These are phyloP conservation scores for Prunella fulvescens DNA, from an alignment of 2,113 vertebrate genomes.

Conservation along the genomic window DNA sequence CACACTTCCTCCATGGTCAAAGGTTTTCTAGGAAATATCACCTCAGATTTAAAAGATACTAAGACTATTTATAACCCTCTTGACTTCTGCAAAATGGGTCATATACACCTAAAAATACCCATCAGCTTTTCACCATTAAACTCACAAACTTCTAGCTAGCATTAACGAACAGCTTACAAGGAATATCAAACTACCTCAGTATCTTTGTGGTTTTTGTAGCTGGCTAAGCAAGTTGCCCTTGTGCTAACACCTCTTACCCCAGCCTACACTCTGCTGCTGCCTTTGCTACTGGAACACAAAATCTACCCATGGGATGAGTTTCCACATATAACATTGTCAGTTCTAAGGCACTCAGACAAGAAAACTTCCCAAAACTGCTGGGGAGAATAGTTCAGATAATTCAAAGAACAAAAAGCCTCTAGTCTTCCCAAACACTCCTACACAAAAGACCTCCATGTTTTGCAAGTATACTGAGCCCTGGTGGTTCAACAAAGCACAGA, in stretches of 20 bases:
- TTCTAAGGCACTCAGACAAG: background rate
- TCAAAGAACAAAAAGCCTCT: background rate
- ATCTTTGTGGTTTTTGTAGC: background rate
- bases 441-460: background rate
- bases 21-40: background rate
- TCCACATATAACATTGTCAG: background rate
- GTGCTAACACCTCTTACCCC: background rate
- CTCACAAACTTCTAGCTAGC: background rate
- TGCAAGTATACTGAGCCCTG: rapidly evolving
- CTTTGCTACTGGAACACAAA: background rate
- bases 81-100: background rate
- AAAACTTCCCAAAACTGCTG: background rate
- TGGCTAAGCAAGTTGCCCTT: background rate
- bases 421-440: background rate
- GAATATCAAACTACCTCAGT: background rate
- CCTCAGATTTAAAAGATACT: background rate
- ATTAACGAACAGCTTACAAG: background rate
- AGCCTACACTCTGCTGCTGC: background rate
- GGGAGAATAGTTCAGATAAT: background rate
- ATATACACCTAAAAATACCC: background rate
- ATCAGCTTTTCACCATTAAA: background rate
- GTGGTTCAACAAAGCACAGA: background rate
- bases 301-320: background rate
- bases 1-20: background rate
- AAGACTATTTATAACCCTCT: background rate